Evolutionary conservation across 2,888 invertebrate species (phyloP), one percentile per base, ranked within the genome.

Genomic region (Luperina testacea): DNA sequence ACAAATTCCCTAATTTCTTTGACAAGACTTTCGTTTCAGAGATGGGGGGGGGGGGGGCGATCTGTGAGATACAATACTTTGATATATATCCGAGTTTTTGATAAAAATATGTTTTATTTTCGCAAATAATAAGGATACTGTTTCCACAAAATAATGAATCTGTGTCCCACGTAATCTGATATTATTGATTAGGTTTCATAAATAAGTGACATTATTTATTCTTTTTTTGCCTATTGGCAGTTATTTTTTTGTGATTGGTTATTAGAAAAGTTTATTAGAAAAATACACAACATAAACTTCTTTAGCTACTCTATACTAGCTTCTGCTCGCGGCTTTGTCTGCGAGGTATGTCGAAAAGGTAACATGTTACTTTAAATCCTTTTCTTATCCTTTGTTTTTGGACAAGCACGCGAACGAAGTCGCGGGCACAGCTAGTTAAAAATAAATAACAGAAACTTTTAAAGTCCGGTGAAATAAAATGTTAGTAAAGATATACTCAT

Each of bases 11-110:
- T 87, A 88, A 90, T 89, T 90, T 89, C 79, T 87, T 89, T 83
- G 85, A 92, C 91, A 91, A 80, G 87, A 81, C 86, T 89, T 90
- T 86, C 86, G 83, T 87, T 90, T 91, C 80, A 89, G 84, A 82
- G 86, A 73, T 76, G 65, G 74, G 75, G 68, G 72, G 64, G 67
- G 32, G 32, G 32, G 32, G 32, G 32, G 32, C 1, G 32, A 32
- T 32, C 69, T 48, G 75, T 68, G 51, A 72, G 75, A 79, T 88
- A 88, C 77, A 74, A 84, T 84, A 81, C 81, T 84, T 87, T 85
- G 78, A 82, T 83, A 81, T 78, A 83, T 83, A 83, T 81, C 75
- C 76, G 85, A 84, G 81, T 82, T 87, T 90, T 86, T 79, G 83
- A 80, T 70, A 79, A 87, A 87, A 87, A 78, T 72, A 72, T 70